These are phyloP conservation scores for Lepisosteus osseus DNA, from an alignment of 2,113 vertebrate genomes.

Conservation along the genomic window DNA sequence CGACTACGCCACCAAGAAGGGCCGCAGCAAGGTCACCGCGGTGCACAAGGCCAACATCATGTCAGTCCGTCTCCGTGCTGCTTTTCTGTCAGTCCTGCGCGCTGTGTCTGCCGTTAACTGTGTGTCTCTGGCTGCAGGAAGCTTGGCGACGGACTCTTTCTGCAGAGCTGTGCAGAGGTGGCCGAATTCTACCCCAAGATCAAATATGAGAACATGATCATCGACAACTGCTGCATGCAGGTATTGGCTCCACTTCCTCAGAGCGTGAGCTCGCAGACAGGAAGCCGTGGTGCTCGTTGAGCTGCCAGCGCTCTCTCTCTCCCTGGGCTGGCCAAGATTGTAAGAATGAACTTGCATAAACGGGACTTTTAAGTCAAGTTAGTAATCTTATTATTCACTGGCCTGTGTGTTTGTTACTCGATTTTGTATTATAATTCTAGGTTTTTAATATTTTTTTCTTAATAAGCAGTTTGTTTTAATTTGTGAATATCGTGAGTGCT, in stretches of 20 bases:
- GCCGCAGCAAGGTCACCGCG: slow-evolving; percentile 84
- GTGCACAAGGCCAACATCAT: slow-evolving; percentile 99
- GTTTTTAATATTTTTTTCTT: no score
- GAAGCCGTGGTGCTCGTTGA: neutral
- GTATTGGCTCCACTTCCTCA: slow-evolving; percentile 41
- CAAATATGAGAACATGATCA: slow-evolving; percentile 95
- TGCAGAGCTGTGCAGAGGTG: slow-evolving; percentile 89
- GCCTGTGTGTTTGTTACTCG: no score
- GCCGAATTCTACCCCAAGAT: slow-evolving; percentile 90
- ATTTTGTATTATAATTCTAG: no score
- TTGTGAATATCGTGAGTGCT: no score
- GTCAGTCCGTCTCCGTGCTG: slow-evolving; percentile 57
- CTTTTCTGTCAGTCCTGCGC: neutral
- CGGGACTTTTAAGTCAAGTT: no score
- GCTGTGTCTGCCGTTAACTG: neutral
- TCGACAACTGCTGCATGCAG: slow-evolving; percentile 99
- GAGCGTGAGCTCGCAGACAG: no score
- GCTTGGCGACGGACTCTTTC: slow-evolving; percentile 86
- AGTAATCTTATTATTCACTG: no score
- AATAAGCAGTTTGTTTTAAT: no score
- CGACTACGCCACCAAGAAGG: slow-evolving; percentile 94
- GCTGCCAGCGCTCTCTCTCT: neutral
- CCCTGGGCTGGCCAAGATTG: neutral
- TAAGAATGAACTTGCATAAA: neutral
- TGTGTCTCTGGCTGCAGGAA: slow-evolving; percentile 69